Percentiles rank a stretch among this genome's conserved stretches.
Evolutionary conservation across 2,888 invertebrate genomes (phyloP).

Genomic region (Ornithoptera alexandrae): DNA sequence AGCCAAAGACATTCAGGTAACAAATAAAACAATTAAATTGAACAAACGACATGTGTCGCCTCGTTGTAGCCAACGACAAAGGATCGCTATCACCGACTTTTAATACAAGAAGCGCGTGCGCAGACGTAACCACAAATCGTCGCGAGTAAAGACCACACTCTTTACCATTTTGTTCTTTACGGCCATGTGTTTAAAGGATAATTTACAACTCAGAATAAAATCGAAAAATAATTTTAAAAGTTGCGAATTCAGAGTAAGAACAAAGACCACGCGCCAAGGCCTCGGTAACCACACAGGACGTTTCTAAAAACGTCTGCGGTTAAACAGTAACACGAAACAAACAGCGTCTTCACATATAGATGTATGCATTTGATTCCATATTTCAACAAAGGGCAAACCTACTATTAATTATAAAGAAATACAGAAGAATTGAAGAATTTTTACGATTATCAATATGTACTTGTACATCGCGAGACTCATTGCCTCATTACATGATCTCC

Average conservation of each 20-base stretch:
- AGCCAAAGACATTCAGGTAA: conserved; percentile 10
- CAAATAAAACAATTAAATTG: conserved; percentile 27
- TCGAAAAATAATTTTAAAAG: conserved; percentile 33
- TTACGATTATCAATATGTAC: too few relatives aligned
- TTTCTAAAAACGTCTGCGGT: conserved; percentile 48
- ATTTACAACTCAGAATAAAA: conserved; percentile 39
- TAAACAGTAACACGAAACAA: conserved; percentile 51
- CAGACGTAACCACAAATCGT: conserved; percentile 55
- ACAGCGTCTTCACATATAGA: conserved; percentile 27
- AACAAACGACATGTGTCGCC: conserved; percentile 49
- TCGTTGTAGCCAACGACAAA: conserved; percentile 45
- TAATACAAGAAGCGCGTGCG: conserved; percentile 56
- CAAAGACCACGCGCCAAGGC: conserved; percentile 48
- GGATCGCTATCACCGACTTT: conserved; percentile 43
- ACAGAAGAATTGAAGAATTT: too few relatives aligned
- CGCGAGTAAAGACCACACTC: conserved; percentile 30
- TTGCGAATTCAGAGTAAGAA: conserved; percentile 47
- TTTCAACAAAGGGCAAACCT: conserved; percentile 6
- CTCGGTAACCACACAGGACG: conserved; percentile 60
- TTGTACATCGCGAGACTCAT: too few relatives aligned
- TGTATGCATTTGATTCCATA: conserved; percentile 20
- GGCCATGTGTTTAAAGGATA: conserved; percentile 5
- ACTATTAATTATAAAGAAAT: too few relatives aligned
- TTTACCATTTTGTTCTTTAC: conserved; percentile 27
- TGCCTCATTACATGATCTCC: too few relatives aligned